Conservation (phyloP, 2,888 invertebrate genomes). For the Drosophila colorata region DNA sequence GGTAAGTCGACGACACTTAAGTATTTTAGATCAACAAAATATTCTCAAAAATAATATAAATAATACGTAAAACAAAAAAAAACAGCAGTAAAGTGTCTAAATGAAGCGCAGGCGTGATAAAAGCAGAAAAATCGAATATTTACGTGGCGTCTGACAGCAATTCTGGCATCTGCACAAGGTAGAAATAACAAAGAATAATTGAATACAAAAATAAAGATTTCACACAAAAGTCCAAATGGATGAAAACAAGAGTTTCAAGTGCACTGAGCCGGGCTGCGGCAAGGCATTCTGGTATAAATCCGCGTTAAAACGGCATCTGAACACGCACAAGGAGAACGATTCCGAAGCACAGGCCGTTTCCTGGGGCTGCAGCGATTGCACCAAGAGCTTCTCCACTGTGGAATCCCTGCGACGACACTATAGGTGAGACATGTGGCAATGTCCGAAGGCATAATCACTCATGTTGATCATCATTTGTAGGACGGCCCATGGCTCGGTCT, state of each 20-base stretch:
- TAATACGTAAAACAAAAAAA: not conserved
- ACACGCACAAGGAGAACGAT: constrained; percentile 28
- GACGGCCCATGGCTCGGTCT: constrained; percentile 39
- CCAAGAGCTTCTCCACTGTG: constrained; percentile 35
- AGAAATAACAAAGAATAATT: too few species aligned
- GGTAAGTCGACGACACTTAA: too few species aligned
- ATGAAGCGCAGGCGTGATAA: too few species aligned
- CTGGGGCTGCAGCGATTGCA: constrained; percentile 38
- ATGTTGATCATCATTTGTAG: constrained; percentile 6
- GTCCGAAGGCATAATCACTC: not conserved
- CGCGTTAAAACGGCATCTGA: constrained; percentile 36
- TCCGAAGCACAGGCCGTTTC: constrained; percentile 15
- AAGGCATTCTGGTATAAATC: constrained; percentile 55
- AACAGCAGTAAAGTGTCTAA: not conserved
- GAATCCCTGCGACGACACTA: constrained; percentile 46
- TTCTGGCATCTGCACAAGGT: too few species aligned
- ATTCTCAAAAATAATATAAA: too few species aligned
- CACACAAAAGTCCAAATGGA: constrained; percentile 27
- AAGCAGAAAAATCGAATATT: too few species aligned
- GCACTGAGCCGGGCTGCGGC: constrained; percentile 24
- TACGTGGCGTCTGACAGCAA: not conserved
- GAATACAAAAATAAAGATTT: not conserved
- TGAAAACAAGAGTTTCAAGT: constrained; percentile 37
- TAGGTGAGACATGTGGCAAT: constrained; percentile 37
- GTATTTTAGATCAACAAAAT: too few species aligned